phyloP scores from a whole-genome alignment of 1,140 invertebrate genomes.

The Drosophila nannoptera region DNA sequence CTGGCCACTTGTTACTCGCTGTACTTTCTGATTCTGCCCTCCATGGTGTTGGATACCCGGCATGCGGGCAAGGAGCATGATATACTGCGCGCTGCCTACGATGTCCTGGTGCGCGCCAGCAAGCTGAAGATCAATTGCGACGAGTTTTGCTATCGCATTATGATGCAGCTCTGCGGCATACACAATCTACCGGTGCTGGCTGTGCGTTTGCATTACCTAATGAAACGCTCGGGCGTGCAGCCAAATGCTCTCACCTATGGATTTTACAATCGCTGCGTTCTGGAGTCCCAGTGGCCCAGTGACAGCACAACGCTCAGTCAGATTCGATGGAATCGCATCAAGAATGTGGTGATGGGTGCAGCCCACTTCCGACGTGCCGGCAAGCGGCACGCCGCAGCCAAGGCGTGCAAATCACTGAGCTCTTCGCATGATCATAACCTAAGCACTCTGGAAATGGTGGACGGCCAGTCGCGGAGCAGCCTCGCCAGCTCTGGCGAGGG shows the following conservation, averaged over 20 bases:
- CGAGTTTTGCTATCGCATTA: slow-evolving; percentile 97
- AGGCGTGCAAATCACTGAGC: slow-evolving; percentile 79
- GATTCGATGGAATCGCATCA: slow-evolving; percentile 94
- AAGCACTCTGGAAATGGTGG: slow-evolving; percentile 80
- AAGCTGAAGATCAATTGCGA: slow-evolving; percentile 91
- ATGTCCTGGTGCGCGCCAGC: slow-evolving; percentile 91
- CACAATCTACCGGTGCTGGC: slow-evolving; percentile 96
- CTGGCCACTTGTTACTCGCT: slow-evolving; percentile 93
- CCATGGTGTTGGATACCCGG: slow-evolving; percentile 82
- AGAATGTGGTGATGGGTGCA: slow-evolving; percentile 94
- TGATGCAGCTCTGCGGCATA: slow-evolving; percentile 99
- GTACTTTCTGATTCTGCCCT: slow-evolving; percentile 98
- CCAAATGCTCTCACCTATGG: slow-evolving; percentile 99
- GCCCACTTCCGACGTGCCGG: slow-evolving; percentile 91
- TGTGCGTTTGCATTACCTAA: slow-evolving; percentile 95
- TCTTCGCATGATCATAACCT: slow-evolving; percentile 75
- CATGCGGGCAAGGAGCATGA: slow-evolving; percentile 85
- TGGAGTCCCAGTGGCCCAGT: slow-evolving; percentile 96
- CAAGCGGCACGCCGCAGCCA: slow-evolving; percentile 80
- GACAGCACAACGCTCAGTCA: slow-evolving; percentile 89
- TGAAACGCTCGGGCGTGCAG: slow-evolving; percentile 96
- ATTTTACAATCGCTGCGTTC: slow-evolving; percentile 87
- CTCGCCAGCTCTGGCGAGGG: slow-evolving; percentile 79
- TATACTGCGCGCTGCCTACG: slow-evolving; percentile 90
- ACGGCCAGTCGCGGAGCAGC: slow-evolving; percentile 80